Evolutionary conservation across 2,113 vertebrate species (phyloP).

Genomic region (Nicator chloris): DNA sequence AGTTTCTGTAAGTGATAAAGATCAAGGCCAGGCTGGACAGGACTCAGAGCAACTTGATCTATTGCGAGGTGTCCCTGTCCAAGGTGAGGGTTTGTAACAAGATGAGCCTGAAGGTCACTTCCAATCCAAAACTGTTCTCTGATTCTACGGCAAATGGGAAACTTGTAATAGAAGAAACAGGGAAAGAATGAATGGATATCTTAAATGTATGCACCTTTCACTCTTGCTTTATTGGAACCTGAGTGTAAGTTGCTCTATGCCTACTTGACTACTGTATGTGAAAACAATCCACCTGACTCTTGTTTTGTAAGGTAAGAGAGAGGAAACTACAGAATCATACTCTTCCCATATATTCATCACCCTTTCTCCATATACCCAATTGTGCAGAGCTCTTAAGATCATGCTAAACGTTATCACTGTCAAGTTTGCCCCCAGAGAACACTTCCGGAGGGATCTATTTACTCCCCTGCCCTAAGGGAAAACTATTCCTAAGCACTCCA

Average conservation of each 20-base stretch:
- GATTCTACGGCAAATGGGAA: not conserved
- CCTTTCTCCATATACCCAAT: accelerated
- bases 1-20: not conserved
- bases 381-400: not conserved
- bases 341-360: not conserved
- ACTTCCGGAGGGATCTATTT: slow-evolving; percentile 29
- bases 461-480: slow-evolving; percentile 49
- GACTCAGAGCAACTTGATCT: not conserved
- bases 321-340: not conserved
- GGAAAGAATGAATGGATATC: not conserved
- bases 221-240: not conserved
- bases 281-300: not conserved
- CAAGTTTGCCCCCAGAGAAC: slow-evolving; percentile 32
- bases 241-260: not conserved
- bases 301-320: not conserved
- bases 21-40: not conserved
- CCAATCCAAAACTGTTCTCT: not conserved
- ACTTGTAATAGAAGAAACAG: not conserved
- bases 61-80: not conserved
- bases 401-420: slow-evolving; percentile 13
- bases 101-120: not conserved
- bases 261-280: not conserved
- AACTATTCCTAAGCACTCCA: slow-evolving; percentile 20
- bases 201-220: not conserved
- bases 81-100: not conserved